Evolutionary conservation across 2,888 invertebrate species (phyloP).

Genomic region (Nasonovia ribisnigri): DNA sequence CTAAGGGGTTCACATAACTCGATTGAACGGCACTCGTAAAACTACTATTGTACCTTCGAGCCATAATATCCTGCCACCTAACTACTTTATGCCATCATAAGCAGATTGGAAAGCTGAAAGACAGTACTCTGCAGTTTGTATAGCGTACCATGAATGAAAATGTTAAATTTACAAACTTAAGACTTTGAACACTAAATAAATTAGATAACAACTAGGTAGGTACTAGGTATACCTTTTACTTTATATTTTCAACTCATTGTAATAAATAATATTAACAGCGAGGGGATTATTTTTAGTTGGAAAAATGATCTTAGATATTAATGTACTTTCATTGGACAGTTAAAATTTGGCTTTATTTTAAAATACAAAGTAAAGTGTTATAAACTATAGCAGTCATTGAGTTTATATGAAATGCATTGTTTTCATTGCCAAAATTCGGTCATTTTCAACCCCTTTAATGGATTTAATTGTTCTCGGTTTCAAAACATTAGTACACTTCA

Average conservation of each 20-base stretch:
- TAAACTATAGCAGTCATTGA: background rate
- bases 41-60: background rate
- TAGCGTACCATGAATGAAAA: background rate
- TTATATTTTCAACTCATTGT: background rate
- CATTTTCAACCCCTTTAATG: constrained; percentile 15
- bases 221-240: background rate
- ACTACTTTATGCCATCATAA: constrained; percentile 3
- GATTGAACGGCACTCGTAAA: constrained; percentile 11
- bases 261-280: background rate
- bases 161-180: background rate
- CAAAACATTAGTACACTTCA: background rate
- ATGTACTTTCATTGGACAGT: background rate
- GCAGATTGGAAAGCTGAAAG: constrained; percentile 40
- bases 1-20: constrained; percentile 23
- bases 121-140: background rate
- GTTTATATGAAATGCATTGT: background rate
- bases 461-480: constrained; percentile 17
- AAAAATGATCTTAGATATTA: background rate
- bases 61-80: constrained; percentile 20
- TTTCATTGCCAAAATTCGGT: constrained; percentile 34
- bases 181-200: background rate
- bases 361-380: background rate
- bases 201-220: background rate
- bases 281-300: background rate
- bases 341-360: background rate